Evolutionary conservation across 1,140 invertebrate species (phyloP), one percentile per base, ranked within the genome.

Genomic region (Drosophila pandora): DNA sequence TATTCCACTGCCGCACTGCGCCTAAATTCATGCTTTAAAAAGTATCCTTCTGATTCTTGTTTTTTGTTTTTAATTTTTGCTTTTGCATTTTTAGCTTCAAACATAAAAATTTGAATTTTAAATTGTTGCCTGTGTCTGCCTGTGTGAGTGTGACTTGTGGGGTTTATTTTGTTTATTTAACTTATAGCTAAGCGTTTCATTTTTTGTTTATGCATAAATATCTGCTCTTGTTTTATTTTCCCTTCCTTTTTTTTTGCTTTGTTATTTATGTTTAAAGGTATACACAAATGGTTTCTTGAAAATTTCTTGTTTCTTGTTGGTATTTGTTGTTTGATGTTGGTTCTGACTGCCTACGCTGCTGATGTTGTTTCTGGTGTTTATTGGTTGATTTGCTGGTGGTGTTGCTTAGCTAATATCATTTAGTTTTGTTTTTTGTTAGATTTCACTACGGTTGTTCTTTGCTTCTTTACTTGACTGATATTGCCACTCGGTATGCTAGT

Each of bases 141-240:
- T 60, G 32, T 53, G 48, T 71, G 32, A 61, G 56, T 76, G 62
- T 69, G 48, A 55, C 30, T 57, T 63, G 49, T 68, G 68, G 67
- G 10, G 12, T 37, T 37, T 4, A 12, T 43, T 21, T 43, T 43
- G 67, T 90, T 89, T 80, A 77, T 84, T 88, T 71, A 84, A 89
- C 79, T 89, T 88, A 88, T 71, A 89, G 60, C 87, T 77, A 90
- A 82, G 77, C 82, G 75, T 77, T 90, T 80, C 75, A 73, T 81
- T 84, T 67, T 37, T 79, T 90, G 73, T 84, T 80, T 84, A 90
- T 84, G 76, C 85, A 89, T 89, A 88, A 90, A 90, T 78, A 90
- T 78, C 54, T 90, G 62, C 64, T 74, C 61, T 55, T 62, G 53
- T 43, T 80, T 64, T 67, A 50, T 55, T 68, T 71, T 61, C 58